Evolutionary conservation across 2,888 invertebrate genomes (phyloP).

Genomic region (Tachina grossa): DNA sequence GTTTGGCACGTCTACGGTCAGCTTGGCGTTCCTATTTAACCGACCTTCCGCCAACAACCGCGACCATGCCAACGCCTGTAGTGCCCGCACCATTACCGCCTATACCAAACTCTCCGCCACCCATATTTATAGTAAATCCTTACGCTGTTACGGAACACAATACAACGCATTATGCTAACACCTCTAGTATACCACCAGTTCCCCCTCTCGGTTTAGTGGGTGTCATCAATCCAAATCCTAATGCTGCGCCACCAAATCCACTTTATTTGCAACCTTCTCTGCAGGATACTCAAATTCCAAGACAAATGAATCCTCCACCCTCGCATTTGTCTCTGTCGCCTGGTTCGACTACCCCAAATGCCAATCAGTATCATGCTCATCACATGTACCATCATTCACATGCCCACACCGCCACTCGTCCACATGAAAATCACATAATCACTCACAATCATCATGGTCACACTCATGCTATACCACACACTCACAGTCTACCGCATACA

Average conservation of each 20-base stretch:
- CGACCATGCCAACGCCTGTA: slow-evolving; percentile 35
- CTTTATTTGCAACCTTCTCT: slow-evolving; percentile 57
- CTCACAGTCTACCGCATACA: slow-evolving; percentile 69
- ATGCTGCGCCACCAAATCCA: slow-evolving; percentile 54
- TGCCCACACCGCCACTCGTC: slow-evolving; percentile 58
- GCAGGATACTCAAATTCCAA: slow-evolving; percentile 56
- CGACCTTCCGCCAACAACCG: slow-evolving; percentile 42
- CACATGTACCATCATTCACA: slow-evolving; percentile 67
- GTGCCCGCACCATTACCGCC: slow-evolving; percentile 53
- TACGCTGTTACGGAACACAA: slow-evolving; percentile 60
- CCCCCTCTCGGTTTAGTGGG: slow-evolving; percentile 62
- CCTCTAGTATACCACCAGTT: slow-evolving; percentile 52
- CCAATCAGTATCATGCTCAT: slow-evolving; percentile 67
- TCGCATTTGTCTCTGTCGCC: slow-evolving; percentile 54
- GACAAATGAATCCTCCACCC: slow-evolving; percentile 59
- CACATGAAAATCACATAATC: slow-evolving; percentile 63
- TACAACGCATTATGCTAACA: slow-evolving; percentile 49
- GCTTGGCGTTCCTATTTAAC: slow-evolving; percentile 64
- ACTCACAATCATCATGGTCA: slow-evolving; percentile 68
- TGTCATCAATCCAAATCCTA: slow-evolving; percentile 54
- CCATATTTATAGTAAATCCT: slow-evolving; percentile 63
- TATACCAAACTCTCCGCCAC: slow-evolving; percentile 62
- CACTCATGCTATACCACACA: slow-evolving; percentile 75
- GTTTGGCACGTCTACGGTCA: slow-evolving; percentile 54
- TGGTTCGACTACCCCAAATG: slow-evolving; percentile 64